Base-by-base conservation (phyloP, 2,113 vertebrate genomes). In the Peromyscus leucopus region DNA sequence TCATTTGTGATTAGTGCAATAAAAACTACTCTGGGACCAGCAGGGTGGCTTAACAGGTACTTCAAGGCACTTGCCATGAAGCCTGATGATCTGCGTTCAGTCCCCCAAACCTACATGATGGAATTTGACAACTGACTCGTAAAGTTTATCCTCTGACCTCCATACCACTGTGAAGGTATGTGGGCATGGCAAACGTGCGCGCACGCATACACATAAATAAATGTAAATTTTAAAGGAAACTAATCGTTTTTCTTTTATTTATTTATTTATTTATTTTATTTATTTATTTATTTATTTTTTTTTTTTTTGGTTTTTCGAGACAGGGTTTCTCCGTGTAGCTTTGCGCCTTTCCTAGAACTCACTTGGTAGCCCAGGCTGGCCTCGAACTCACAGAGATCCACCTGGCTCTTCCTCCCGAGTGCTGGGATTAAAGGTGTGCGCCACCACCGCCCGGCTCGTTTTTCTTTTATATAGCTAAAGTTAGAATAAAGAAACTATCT, bases 1-100 rank as follows among this genome's bases (percentile, higher is more conserved):
- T 92, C 67, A 75, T 78, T 97, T 96, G 69, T 91, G 65, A 85
- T 65, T 46, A 84, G 8, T n/a, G 88, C 78, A 96, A 75, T 84
- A 96, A 89, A 96, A 87, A 48, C 63, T 11, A 48, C 61, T 31
- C 22, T 46, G 15, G n/a, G 61, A 26, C 26, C 39, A 46, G 59
- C 59, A 65, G 16, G 15, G 39, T 46, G 61, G 83, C 63, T 86
- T 48, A 33, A 4, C 83, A 67, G 8, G 28, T 86, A 21, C 51
- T 51, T 51, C 51, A 48, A 86, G 16, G 28, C 84, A 86, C 42
- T 21, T 33, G 42, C 28, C 39, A 48, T 28, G 28, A 67, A 86
- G 26, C 39, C 82, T 86, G 42, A 86, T 33, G 28, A 33, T 21
- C 57, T 67, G 61, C 48, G 42, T 67, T 48, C 8, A 86, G 61